Base-by-base conservation (phyloP, 1,140 invertebrate species). In the Cecropterus lyciades region DNA sequence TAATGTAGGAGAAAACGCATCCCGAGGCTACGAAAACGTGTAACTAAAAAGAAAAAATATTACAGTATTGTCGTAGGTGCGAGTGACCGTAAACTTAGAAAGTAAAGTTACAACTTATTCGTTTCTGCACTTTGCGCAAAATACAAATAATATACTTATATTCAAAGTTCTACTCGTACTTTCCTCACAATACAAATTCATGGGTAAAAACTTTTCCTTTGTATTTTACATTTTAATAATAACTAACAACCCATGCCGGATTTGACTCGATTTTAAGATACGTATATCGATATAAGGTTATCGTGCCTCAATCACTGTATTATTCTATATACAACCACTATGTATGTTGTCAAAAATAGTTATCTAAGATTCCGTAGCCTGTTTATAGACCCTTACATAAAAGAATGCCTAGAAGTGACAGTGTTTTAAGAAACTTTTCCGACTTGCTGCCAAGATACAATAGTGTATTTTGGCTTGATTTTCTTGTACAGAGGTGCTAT, bases 71-170 rank as follows among this genome's bases (percentile, higher is more conserved):
- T 46, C n/a, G n/a, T n/a, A 46, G 8, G n/a, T 33, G 45, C 48
- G 27, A 49, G 20, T 60, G 37, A 62, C 20, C 24, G 51, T 27
- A 72, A 77, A 78, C 67, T 78, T 80, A 15, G 37, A 43, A 57
- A 74, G 70, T 72, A 74, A 75, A 76, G 59, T 80, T 76, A 80
- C 67, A 78, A 59, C 43, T 68, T 74, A 75, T 73, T 75, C 67
- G 65, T 66, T 76, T 69, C 68, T 75, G 69, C 73, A 76, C 69
- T 78, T 27, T 37, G 56, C 33, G 59, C 62, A 46, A 51, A 48
- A n/a, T 27, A 49, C 59, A 57, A 69, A 63, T 64, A 64, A 75
- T 68, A 72, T 64, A 67, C 63, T 72, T 72, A 72, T 60, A 24
- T 49, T 15, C 3, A 7, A 60, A 60, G 57, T 60, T 60, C 46